These are phyloP conservation scores for Heliconius himera DNA, from an alignment of 1,140 invertebrate species.

Conservation along the genomic window DNA sequence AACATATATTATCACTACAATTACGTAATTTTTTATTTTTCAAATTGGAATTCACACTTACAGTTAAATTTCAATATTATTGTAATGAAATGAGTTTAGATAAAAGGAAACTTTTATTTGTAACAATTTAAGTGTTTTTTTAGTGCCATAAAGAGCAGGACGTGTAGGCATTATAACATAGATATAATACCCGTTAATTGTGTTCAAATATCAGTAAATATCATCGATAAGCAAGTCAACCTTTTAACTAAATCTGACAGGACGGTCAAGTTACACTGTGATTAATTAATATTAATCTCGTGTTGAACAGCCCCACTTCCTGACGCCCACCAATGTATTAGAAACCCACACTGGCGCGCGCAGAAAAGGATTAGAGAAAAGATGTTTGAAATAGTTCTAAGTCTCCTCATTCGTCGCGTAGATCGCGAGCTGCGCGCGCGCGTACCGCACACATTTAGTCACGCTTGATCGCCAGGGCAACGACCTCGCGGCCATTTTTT, in stretches of 20 bases:
- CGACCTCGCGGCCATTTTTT: slow-evolving; percentile 63
- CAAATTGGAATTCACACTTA: not conserved
- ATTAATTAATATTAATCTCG: slow-evolving; percentile 56
- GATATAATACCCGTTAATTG: not conserved
- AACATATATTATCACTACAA: not conserved
- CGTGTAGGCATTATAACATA: not conserved
- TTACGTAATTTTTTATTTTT: not conserved
- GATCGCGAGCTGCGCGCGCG: slow-evolving; percentile 67
- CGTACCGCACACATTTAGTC: slow-evolving; percentile 49
- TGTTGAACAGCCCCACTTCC: slow-evolving; percentile 63
- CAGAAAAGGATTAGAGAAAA: slow-evolving; percentile 73
- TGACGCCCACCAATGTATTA: slow-evolving; percentile 60
- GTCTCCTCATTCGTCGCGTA: slow-evolving; percentile 70
- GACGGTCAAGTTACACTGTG: slow-evolving; percentile 33
- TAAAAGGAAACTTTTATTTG: no score
- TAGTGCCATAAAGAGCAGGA: no score
- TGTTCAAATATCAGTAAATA: not conserved
- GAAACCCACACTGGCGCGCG: slow-evolving; percentile 64
- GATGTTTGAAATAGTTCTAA: slow-evolving; percentile 77
- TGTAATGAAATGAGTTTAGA: not conserved
- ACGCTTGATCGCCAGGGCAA: slow-evolving; percentile 60
- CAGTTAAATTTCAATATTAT: not conserved
- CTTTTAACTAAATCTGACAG: slow-evolving; percentile 29
- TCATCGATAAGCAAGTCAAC: slow-evolving; percentile 17
- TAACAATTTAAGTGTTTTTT: no score